A percentile compares a stretch with the other conserved stretches of the same genome.
phyloP scores from a whole-genome alignment of 2,797 vertebrate species.

The Mycteria americana region DNA sequence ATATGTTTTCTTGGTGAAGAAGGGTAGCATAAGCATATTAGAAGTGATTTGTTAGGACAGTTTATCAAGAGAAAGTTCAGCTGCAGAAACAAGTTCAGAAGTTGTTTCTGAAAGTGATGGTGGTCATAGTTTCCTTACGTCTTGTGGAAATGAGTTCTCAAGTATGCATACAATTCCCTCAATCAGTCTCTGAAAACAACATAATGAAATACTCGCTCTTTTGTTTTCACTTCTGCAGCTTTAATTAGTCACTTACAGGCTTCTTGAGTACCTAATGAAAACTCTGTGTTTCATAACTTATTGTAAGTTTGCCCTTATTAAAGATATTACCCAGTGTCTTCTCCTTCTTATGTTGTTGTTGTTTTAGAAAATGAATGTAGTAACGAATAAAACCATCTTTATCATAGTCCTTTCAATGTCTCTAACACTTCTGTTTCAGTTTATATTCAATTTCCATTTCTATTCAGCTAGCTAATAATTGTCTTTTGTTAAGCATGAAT shows the following conservation, averaged over 20 bases:
- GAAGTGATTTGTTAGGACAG: neutral
- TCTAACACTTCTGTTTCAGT: conserved; percentile 2
- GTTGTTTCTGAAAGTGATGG: neutral
- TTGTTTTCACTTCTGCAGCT: neutral
- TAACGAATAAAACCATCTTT: conserved; percentile 28
- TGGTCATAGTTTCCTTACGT: neutral
- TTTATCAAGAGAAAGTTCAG: neutral
- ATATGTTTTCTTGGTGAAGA: neutral
- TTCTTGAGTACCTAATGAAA: conserved; percentile 5
- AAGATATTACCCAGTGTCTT: neutral
- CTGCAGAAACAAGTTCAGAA: neutral
- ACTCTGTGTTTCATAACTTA: neutral
- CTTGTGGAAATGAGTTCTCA: neutral
- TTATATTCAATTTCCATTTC: conserved; percentile 37
- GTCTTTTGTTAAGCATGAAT: conserved; percentile 9
- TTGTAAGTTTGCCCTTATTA: conserved; percentile 1
- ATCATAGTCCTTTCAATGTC: neutral
- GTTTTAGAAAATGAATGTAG: conserved; percentile 14
- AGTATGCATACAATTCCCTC: neutral
- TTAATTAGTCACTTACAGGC: conserved; percentile 9
- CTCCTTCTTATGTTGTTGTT: neutral
- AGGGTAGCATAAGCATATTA: neutral
- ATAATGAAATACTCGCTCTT: neutral
- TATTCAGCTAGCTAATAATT: conserved; percentile 24
- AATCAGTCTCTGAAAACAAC: neutral